Conservation (phyloP, 1,140 invertebrate species). For the Ectropis grisescens region DNA sequence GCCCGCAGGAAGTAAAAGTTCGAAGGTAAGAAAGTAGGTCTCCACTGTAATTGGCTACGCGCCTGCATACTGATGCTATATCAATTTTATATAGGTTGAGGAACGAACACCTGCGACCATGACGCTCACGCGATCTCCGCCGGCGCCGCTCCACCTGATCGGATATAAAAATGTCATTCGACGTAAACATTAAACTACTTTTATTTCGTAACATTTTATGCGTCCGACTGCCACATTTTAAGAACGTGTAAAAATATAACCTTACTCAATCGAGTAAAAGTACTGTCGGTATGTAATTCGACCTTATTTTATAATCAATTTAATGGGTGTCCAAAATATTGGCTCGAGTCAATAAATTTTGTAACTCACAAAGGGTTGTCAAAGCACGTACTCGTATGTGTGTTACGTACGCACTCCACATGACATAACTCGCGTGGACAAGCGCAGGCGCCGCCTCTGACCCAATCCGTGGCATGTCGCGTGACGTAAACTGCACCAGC, state of each 20-base stretch:
- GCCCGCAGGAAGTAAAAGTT: constrained; percentile 69
- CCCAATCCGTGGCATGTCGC: constrained; percentile 46
- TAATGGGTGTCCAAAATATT: too few species aligned
- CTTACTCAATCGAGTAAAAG: too few species aligned
- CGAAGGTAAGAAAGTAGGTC: constrained; percentile 70
- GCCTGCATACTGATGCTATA: constrained; percentile 62
- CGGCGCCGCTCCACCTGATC: too few species aligned
- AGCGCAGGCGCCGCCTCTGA: constrained; percentile 36
- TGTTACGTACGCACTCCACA: constrained; percentile 30
- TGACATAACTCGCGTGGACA: constrained; percentile 53
- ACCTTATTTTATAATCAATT: too few species aligned
- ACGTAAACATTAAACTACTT: too few species aligned
- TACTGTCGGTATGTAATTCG: too few species aligned
- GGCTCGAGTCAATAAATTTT: too few species aligned
- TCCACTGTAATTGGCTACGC: constrained; percentile 60
- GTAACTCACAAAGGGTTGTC: constrained; percentile 18
- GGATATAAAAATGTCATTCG: too few species aligned
- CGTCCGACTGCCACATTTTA: too few species aligned
- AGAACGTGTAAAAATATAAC: too few species aligned
- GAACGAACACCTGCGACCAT: constrained; percentile 34
- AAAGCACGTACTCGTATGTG: constrained; percentile 21
- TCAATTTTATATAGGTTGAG: constrained; percentile 41
- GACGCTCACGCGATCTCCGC: too few species aligned
- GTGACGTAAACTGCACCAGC: constrained; percentile 11
- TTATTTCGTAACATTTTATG: too few species aligned